Percentiles rank a stretch among this genome's conserved stretches.
Conservation (phyloP, 1,140 invertebrate genomes). For the Drosophila leontia region DNA sequence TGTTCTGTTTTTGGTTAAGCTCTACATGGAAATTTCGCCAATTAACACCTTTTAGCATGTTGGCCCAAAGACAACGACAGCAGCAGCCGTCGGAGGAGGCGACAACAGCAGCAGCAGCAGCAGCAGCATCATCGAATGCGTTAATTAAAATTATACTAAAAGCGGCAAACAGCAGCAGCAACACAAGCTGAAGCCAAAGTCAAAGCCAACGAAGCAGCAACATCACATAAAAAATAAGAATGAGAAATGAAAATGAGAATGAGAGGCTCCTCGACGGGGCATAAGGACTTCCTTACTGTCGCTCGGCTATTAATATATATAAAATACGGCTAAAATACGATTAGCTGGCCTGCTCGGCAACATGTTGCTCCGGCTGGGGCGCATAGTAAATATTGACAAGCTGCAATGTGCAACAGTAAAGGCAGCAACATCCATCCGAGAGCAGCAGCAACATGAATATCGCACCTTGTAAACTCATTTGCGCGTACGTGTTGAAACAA, state of each 20-base stretch:
- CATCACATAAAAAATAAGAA: conserved; percentile 39
- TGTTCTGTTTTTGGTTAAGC: conserved; percentile 68
- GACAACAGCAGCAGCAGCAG: conserved; percentile 44
- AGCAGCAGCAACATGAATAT: conserved; percentile 78
- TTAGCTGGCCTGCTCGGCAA: conserved; percentile 59
- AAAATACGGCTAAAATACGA: conserved; percentile 77
- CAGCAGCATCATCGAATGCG: conserved; percentile 63
- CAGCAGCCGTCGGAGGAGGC: conserved; percentile 43
- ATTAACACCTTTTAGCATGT: conserved; percentile 85
- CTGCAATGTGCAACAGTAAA: conserved; percentile 53
- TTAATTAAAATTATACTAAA: conserved; percentile 78
- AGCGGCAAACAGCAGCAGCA: conserved; percentile 39
- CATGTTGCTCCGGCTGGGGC: conserved; percentile 68
- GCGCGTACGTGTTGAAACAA: conserved; percentile 85
- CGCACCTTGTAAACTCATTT: conserved; percentile 85
- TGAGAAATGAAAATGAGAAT: conserved; percentile 40
- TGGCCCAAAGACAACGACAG: conserved; percentile 73
- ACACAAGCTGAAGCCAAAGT: neutral
- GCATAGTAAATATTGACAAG: conserved; percentile 80
- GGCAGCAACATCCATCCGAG: conserved; percentile 44
- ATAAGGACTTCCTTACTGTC: conserved; percentile 18
- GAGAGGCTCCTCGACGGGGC: conserved; percentile 47
- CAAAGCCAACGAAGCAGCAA: neutral
- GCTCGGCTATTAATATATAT: conserved; percentile 77
- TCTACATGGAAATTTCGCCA: conserved; percentile 85